phyloP scores from a whole-genome alignment of 2,797 vertebrate species.

The Artibeus jamaicensis region DNA sequence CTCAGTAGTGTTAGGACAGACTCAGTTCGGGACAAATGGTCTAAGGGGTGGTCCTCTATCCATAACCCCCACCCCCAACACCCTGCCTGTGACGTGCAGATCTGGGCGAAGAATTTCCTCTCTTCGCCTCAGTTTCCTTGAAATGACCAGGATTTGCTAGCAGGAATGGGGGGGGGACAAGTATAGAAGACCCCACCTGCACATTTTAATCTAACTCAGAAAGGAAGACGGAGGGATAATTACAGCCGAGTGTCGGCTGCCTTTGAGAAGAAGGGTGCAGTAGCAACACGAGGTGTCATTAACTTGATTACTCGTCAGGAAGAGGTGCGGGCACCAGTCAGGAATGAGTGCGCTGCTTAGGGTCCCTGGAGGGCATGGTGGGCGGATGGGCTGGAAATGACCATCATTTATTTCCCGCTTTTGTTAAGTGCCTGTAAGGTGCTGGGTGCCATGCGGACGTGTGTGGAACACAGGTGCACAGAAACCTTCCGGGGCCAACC shows the following conservation, averaged over 20 bases:
- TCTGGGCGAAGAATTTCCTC: background rate
- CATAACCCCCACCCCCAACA: too few relatives aligned
- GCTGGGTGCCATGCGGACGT: background rate
- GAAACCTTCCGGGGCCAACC: background rate
- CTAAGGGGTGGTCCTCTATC: background rate
- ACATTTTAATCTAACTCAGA: conserved; percentile 5
- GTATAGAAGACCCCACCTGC: background rate
- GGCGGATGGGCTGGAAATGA: background rate
- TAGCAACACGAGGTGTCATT: background rate
- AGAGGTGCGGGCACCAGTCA: background rate
- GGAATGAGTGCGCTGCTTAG: background rate
- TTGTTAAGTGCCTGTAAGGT: conserved; percentile 44
- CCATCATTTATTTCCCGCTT: conserved; percentile 29
- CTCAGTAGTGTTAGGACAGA: background rate
- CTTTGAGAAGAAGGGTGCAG: background rate
- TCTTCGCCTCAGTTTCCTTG: background rate
- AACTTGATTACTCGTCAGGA: background rate
- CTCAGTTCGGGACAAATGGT: background rate
- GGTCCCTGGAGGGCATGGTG: background rate
- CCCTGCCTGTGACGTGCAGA: background rate
- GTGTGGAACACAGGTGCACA: background rate
- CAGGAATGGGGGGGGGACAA: accelerated
- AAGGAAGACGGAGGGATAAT: background rate
- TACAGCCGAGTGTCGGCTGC: background rate
- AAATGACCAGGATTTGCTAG: background rate